These are phyloP conservation scores for Amphiura filiformis DNA, from an alignment of 35 echinoderm and acorn worm species.

Conservation along the genomic window DNA sequence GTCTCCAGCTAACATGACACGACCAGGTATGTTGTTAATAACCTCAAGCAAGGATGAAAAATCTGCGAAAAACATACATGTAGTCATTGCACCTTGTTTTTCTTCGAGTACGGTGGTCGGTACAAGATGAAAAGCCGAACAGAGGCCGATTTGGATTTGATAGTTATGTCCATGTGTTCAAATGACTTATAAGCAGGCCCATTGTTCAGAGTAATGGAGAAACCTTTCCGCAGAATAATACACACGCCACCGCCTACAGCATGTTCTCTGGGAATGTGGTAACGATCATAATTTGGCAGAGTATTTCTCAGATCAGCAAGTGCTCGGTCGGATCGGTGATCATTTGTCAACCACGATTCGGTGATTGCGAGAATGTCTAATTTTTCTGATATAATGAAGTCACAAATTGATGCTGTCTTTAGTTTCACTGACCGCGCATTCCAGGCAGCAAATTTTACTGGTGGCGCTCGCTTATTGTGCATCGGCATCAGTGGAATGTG, in stretches of 20 bases:
- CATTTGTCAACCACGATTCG: slow-evolving; percentile 32
- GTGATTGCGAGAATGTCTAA: slow-evolving; percentile 31
- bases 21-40: slow-evolving; percentile 18
- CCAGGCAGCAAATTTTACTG: slow-evolving; percentile 37
- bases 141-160: neutral
- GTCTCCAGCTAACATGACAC: slow-evolving; percentile 58
- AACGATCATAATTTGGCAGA: neutral
- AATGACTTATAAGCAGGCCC: slow-evolving; percentile 14
- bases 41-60: slow-evolving; percentile 47
- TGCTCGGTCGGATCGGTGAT: slow-evolving; percentile 9
- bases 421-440: slow-evolving; percentile 39
- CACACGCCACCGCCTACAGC: slow-evolving; percentile 41
- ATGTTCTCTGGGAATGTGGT: slow-evolving; percentile 11
- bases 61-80: slow-evolving; percentile 36
- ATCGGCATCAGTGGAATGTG: neutral
- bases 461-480: neutral
- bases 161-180: slow-evolving; percentile 39
- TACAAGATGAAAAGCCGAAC: slow-evolving; percentile 41
- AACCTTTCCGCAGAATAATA: slow-evolving; percentile 47
- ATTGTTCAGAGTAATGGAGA: slow-evolving; percentile 24
- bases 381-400: neutral
- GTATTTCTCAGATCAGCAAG: slow-evolving; percentile 11
- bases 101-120: slow-evolving; percentile 38
- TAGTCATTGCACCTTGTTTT: slow-evolving; percentile 45
- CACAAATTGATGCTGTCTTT: slow-evolving; percentile 38